Base-by-base conservation (phyloP, 1,140 invertebrate genomes). In the Arion vulgaris region DNA sequence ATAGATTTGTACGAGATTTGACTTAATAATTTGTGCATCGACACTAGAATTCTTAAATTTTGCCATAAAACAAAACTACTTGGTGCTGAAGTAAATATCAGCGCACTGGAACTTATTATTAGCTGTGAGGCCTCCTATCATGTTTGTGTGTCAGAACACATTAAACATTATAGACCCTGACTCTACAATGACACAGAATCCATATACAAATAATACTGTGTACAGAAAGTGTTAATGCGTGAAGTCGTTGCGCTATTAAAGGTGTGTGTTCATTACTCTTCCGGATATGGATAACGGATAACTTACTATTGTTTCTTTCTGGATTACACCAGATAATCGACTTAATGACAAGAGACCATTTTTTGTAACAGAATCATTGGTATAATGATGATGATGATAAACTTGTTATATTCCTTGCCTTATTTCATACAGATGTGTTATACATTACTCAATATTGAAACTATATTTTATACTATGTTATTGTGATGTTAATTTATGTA, bases 1-100 rank as follows among this genome's bases (percentile, higher is more conserved):
- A 91, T 84, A 85, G 85, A 85, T 91, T 92, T 86, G 81, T 89
- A 32, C 80, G 80, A 19, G 88, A 89, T 51, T 79, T 74, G 39
- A 86, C 83, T 72, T 86, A 86, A 69, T 66, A 26, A 39, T 38
- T 45, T 53, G 32, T 66, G 38, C 45, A 17, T n/a, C 23, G 28
- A 32, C 34, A 13, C 39, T 83, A 78, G 76, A 51, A 78, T 41
- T 72, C 68, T 39, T 15, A 72, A 4, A 72, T 41, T 72, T 26
- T 72, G 71, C 39, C n/a, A 57, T 57, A 57, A 57, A 7, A 57
- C 51, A 57, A 57, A 57, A 57, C 9, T 2, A 57, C 51, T 49
- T 49, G 15, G 19, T 45, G 41, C 15, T 5, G 41, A 45, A 7
- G 5, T 15, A 45, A 45, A 45, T 15, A 45, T 45, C 41, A 7